A percentile compares a stretch with the other conserved stretches of the same genome.
Conservation (phyloP, 64 coral and sea anemone genomes). For the Dendronephthya gigantea region DNA sequence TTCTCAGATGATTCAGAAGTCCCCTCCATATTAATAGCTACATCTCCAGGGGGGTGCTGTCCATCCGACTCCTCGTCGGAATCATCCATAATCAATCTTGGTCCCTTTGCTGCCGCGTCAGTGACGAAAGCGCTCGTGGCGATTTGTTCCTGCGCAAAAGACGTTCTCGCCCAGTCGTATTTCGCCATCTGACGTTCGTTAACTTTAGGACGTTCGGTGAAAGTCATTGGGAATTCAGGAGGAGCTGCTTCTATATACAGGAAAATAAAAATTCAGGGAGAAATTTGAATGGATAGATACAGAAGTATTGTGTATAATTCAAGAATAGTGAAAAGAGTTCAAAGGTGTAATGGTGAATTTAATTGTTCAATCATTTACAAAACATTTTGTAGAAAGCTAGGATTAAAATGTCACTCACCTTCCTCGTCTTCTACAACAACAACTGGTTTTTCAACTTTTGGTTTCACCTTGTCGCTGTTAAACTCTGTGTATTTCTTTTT, state of each 20-base stretch:
- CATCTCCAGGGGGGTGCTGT: no score
- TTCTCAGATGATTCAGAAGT: no score
- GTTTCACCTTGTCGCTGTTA: slow-evolving; percentile 34
- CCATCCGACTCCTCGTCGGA: no score
- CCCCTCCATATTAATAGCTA: no score
- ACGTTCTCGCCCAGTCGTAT: slow-evolving; percentile 54
- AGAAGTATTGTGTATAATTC: no score
- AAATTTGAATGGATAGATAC: no score
- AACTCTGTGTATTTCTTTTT: slow-evolving; percentile 45
- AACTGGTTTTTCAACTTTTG: background rate
- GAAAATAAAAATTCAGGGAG: background rate
- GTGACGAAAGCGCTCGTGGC: no score
- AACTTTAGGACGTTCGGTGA: slow-evolving; percentile 32
- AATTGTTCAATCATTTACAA: no score
- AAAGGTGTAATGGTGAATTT: no score
- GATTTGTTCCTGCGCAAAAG: slow-evolving; percentile 14
- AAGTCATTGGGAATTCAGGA: slow-evolving; percentile 39
- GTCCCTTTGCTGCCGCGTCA: no score
- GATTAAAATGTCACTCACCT: background rate
- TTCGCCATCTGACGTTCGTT: slow-evolving; percentile 36
- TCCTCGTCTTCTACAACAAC: slow-evolving; percentile 7
- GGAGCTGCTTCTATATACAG: background rate
- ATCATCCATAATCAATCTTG: no score
- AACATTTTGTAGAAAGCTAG: background rate
- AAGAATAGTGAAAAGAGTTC: no score